A percentile compares a stretch with the other conserved stretches of the same genome.
phyloP scores from a whole-genome alignment of 92 coral and sea anemone species.

The Porites cylindrica region DNA sequence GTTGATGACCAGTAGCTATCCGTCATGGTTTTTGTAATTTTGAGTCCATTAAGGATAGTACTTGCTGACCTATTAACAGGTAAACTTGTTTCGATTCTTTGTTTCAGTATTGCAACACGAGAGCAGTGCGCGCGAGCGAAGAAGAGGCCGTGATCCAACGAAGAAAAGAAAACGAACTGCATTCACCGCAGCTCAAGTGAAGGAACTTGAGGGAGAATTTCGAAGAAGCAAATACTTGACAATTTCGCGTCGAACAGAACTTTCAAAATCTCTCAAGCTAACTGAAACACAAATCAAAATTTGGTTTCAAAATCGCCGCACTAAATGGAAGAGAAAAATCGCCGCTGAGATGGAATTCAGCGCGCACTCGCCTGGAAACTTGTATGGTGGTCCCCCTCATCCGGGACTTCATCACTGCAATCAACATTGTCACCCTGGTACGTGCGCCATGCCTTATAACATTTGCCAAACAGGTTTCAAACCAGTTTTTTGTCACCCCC shows the following conservation, averaged over 20 bases:
- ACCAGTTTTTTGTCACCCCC: constrained; percentile 32
- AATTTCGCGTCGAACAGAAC: constrained; percentile 96
- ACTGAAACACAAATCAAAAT: constrained; percentile 99
- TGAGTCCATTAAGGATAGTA: too few species aligned
- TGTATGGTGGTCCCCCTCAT: constrained; percentile 68
- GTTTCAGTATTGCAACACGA: constrained; percentile 36
- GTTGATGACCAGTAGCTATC: too few species aligned
- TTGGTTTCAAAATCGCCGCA: constrained; percentile 98
- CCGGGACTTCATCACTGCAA: constrained; percentile 64
- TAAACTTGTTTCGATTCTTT: neutral
- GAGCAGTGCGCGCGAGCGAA: constrained; percentile 42
- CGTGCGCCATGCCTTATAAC: constrained; percentile 24
- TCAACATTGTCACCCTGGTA: constrained; percentile 51
- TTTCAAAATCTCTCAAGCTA: constrained; percentile 89
- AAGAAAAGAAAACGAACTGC: constrained; percentile 97
- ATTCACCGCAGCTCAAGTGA: constrained; percentile 94
- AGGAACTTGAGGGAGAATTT: constrained; percentile 94
- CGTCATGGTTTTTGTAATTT: too few species aligned
- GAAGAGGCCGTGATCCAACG: constrained; percentile 57
- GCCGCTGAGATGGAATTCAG: constrained; percentile 97
- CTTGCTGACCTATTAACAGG: too few species aligned
- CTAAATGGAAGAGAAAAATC: constrained; percentile 97
- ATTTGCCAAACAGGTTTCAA: constrained; percentile 16
- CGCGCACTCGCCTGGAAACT: constrained; percentile 35
- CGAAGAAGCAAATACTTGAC: constrained; percentile 95